These are phyloP conservation scores for Drosophila maculinotata DNA, from an alignment of 2,888 invertebrate genomes.

Conservation along the genomic window DNA sequence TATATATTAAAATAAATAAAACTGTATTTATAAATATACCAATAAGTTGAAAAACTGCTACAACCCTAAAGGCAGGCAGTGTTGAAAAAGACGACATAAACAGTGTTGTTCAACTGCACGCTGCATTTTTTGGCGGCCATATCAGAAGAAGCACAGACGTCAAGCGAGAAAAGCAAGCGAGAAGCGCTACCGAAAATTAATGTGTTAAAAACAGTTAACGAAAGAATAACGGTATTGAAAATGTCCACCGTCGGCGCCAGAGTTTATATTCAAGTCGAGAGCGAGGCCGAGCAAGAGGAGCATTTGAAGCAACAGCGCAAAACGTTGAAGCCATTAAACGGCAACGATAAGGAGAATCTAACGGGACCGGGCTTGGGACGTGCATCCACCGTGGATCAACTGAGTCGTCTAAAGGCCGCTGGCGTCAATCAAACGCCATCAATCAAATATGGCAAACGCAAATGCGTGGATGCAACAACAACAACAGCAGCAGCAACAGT, in stretches of 20 bases:
- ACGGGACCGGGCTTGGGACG: slow-evolving; percentile 91
- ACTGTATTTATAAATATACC: neutral
- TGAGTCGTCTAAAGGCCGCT: slow-evolving; percentile 86
- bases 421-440: slow-evolving; percentile 84
- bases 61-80: slow-evolving; percentile 21
- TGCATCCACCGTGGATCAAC: slow-evolving; percentile 85
- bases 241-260: slow-evolving; percentile 84
- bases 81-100: slow-evolving; percentile 1
- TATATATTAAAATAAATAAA: too few relatives aligned
- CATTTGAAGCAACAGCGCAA: slow-evolving; percentile 88
- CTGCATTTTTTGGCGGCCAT: slow-evolving; percentile 63
- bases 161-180: slow-evolving; percentile 12
- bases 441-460: slow-evolving; percentile 85
- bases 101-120: slow-evolving; percentile 49
- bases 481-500: slow-evolving; percentile 3
- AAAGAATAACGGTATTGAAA: slow-evolving; percentile 65
- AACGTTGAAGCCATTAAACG: slow-evolving; percentile 90
- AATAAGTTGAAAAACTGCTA: neutral
- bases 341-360: slow-evolving; percentile 91
- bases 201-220: slow-evolving; percentile 35
- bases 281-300: slow-evolving; percentile 86
- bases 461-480: slow-evolving; percentile 82
- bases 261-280: slow-evolving; percentile 84
- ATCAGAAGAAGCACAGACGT: too few relatives aligned
- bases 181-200: slow-evolving; percentile 21